A percentile compares a stretch with the other conserved stretches of the same genome.
Evolutionary conservation across 2,888 invertebrate genomes (phyloP).

Genomic region (Oligia strigilis): DNA sequence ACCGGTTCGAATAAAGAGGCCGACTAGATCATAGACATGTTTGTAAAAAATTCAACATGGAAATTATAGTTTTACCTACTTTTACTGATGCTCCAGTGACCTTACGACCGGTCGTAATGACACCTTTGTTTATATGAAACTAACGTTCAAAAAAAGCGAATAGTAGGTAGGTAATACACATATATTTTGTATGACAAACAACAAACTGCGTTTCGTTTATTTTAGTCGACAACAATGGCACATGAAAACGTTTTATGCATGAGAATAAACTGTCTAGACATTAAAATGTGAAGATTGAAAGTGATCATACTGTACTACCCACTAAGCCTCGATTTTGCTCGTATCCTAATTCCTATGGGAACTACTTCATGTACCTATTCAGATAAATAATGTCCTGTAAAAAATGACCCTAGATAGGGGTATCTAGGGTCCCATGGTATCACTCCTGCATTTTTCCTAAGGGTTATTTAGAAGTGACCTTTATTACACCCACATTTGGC

Average conservation of each 20-base stretch:
- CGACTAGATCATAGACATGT: background rate
- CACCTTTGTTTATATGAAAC: conserved; percentile 54
- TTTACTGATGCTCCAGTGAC: conserved; percentile 65
- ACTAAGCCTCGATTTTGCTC: background rate
- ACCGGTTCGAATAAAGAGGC: conserved; percentile 35
- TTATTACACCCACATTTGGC: background rate
- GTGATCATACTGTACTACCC: conserved; percentile 10
- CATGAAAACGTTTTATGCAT: conserved; percentile 43
- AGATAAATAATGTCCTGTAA: background rate
- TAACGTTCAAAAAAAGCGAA: conserved; percentile 52
- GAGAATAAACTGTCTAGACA: conserved; percentile 39
- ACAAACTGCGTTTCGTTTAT: conserved; percentile 11
- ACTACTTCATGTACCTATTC: background rate
- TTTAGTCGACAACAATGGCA: conserved; percentile 50
- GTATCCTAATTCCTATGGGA: background rate
- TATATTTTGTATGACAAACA: conserved; percentile 45
- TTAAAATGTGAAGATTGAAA: conserved; percentile 31
- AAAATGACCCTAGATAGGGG: no score
- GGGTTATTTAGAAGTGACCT: background rate
- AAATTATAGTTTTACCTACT: conserved; percentile 59
- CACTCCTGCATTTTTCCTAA: background rate
- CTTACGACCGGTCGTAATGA: conserved; percentile 60
- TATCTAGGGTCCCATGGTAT: background rate
- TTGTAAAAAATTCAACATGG: conserved; percentile 32
- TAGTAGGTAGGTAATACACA: conserved; percentile 11